Evolutionary conservation across 1,140 invertebrate genomes (phyloP), one percentile per base, ranked within the genome.

Genomic region (Drosophila chauvacae): DNA sequence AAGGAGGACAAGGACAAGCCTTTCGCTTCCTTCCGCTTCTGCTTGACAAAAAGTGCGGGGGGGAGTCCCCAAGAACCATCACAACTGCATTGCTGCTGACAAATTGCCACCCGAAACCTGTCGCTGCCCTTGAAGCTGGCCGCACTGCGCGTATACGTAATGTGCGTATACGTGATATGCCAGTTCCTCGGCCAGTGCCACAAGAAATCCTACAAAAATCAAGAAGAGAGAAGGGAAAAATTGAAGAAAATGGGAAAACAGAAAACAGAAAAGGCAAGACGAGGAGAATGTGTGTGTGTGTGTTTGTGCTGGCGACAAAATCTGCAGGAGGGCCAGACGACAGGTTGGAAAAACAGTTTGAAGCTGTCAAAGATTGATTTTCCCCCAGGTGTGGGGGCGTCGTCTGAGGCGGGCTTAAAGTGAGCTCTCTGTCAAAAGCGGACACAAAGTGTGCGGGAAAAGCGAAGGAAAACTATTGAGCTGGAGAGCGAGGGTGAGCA

Each of bases 281-380:
- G 58, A 28, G 44, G 10, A 14, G 26, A 6, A 10, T 33, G 47
- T n/a, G 26, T 11, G 42, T 44, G 45, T 41, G 39, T 39, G 4
- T 26, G 26, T 26, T 4, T 26, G 26, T 30, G 39, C 23, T 41
- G 62, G 56, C n/a, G 62, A 64, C 62, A 62, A 55, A 70, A 45
- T 66, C 62, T 48, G 62, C 66, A 42, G 63, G 69, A 75, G 47
- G 37, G 45, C 66, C 53, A 50, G 39, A 71, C 39, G 39, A 71
- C 39, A 56, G 53, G 53, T 56, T 39, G 53, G 26, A 62, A 37
- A 53, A 16, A 68, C 63, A 60, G 63, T 68, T 80, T 58, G 50
- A 42, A 53, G 58, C 74, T 72, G 78, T 68, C 82, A 72, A 87
- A 70, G 75, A 86, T 86, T 86, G 82, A 86, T 87, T 86, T 70